Base-by-base conservation (phyloP, 2,888 invertebrate genomes). In the Priocnemis perturbator region DNA sequence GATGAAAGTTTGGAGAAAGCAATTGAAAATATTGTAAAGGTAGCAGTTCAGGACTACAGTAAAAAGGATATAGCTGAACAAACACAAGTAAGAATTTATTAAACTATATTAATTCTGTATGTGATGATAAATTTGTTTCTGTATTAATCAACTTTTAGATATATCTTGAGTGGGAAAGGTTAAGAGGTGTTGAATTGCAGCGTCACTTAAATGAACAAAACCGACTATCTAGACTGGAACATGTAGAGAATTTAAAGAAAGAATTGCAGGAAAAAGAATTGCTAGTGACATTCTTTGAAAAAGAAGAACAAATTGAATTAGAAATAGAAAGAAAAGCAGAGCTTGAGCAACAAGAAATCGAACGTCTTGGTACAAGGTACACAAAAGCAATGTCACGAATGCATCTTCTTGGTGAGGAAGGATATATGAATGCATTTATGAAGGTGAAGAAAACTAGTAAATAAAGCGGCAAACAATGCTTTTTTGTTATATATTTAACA, bases 291-390 rank as follows among this genome's bases (percentile, higher is more conserved):
- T 96, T 94, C 92, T 96, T 96, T 89, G 95, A 96, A 70, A 94
- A 95, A 84, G 93, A 95, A 86, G 95, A 95, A 50, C 88, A 93
- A 80, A 92, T 95, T 78, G 94, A 95, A 81, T 89, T 96, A 56
- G 87, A 92, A 86, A 94, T 95, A 79, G 93, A 93, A 83, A 2
- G 66, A n/a, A 83, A 83, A 85, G 90, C 89, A 3, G 3, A 47
- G 5, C 2, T 0, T 7, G 80, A 84, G 21, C 67, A 73, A 85
- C 88, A 88, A 89, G 78, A 91, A 89, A 83, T 89, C 87, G 59
- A 64, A 19, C 37, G 23, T 17, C 0, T 79, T 7, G 60, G 3
- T 19, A 26, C 3, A 3, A 47, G 57, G 0, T 50, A 0, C 9
- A 20, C 21, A 0, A 59, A 17, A 2, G 15, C 0, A 37, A n/a